These are phyloP conservation scores for Lasioglossum pauxillum DNA, from an alignment of 2,888 invertebrate species.

Conservation along the genomic window DNA sequence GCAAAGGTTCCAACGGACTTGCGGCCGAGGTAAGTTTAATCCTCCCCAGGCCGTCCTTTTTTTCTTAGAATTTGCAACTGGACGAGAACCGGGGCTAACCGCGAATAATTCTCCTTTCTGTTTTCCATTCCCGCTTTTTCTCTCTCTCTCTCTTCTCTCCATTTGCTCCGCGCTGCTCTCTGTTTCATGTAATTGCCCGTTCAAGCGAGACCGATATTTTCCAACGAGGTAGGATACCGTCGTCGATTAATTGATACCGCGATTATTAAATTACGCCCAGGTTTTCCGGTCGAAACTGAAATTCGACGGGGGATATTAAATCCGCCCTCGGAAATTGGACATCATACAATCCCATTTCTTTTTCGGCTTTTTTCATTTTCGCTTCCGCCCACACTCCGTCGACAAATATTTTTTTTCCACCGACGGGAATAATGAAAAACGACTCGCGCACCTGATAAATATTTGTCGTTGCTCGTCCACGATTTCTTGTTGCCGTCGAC, in stretches of 20 bases:
- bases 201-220: slow-evolving; percentile 5
- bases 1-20: slow-evolving; percentile 34
- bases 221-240: neutral
- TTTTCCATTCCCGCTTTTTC: neutral
- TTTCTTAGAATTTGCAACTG: slow-evolving; percentile 31
- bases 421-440: neutral
- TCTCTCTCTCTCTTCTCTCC: neutral
- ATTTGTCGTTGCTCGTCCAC: too few relatives aligned
- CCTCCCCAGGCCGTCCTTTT: neutral
- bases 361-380: neutral
- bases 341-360: neutral
- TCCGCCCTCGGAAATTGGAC: neutral
- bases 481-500: neutral
- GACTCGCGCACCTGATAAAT: neutral
- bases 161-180: neutral
- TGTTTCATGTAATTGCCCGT: neutral
- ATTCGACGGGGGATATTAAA: slow-evolving; percentile 4
- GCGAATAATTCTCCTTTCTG: slow-evolving; percentile 1
- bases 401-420: neutral
- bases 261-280: neutral
- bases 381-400: neutral
- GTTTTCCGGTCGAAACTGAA: slow-evolving; percentile 5
- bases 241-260: slow-evolving; percentile 14
- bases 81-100: slow-evolving; percentile 30
- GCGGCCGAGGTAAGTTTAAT: slow-evolving; percentile 35